A percentile compares a stretch with the other conserved stretches of the same genome.
phyloP scores from a whole-genome alignment of 2,888 invertebrate species.

The Sesamia inferens region DNA sequence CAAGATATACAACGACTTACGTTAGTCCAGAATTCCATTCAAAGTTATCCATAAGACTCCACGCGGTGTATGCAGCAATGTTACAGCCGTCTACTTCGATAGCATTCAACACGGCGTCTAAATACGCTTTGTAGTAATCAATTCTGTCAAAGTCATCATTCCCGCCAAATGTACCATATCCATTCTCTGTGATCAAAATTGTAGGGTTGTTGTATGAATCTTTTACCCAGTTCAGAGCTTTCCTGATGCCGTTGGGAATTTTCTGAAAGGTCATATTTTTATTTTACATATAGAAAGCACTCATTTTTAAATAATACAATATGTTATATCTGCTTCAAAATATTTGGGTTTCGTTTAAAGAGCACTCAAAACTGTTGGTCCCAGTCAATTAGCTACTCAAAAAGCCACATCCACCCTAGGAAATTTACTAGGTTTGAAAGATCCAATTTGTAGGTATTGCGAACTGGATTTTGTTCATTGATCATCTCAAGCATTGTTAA shows the following conservation, averaged over 20 bases:
- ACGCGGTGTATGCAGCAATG: conserved; percentile 76
- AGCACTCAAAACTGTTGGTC: not conserved
- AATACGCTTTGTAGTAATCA: conserved; percentile 75
- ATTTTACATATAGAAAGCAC: too few relatives aligned
- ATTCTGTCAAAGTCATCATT: conserved; percentile 81
- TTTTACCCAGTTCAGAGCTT: conserved; percentile 89
- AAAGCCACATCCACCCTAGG: not conserved
- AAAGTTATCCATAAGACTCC: conserved; percentile 85
- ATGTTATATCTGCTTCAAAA: not conserved
- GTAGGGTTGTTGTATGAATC: conserved; percentile 88
- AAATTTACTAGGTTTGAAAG: not conserved
- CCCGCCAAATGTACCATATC: conserved; percentile 85
- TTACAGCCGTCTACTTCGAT: conserved; percentile 77
- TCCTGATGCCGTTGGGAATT: conserved; percentile 88
- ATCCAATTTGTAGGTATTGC: not conserved
- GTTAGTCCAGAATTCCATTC: conserved; percentile 78
- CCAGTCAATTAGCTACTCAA: too few relatives aligned
- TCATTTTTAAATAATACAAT: not conserved
- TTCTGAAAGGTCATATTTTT: conserved; percentile 60
- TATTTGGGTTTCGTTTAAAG: not conserved
- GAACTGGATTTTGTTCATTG: not conserved
- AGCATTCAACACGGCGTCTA: conserved; percentile 75
- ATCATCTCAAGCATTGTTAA: not conserved
- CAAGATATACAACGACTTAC: conserved; percentile 39
- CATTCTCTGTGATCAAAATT: conserved; percentile 91